Base-by-base conservation (phyloP, 2,888 invertebrate species). In the Leptinotarsa tumamoca region DNA sequence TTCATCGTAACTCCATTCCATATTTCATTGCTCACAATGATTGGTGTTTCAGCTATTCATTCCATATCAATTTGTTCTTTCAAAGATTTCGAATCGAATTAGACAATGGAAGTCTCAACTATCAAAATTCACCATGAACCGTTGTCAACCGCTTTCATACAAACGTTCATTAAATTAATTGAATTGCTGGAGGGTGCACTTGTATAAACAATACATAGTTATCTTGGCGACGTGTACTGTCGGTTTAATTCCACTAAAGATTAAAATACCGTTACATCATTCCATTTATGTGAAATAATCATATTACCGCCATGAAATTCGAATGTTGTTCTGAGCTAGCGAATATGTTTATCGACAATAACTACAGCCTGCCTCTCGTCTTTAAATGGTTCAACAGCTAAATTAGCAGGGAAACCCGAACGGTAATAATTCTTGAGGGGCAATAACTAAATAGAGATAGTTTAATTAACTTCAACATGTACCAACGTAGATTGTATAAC, bases 391-490 rank as follows among this genome's bases (percentile, higher is more conserved):
- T 73, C 33, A 73, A 73, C 73, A 69, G 54, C 49, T 66, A 68
- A 66, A 66, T 74, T 61, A 67, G 27, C 74, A 71, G 49, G 68
- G 70, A 49, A 23, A 51, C 49, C 33, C 68, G 18, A 69, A 72
- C 58, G 58, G 66, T 67, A 72, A 76, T 70, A 70, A 69, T 63
- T 72, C 72, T 51, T 72, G 67, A 70, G 72, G 68, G 56, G 72
- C 63, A 76, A 69, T 69, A 76, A 72, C 72, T 72, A 72, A 72
- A 72, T 70, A 72, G 72, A 76, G 67, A 70, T 76, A 72, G 63
- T 73, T 72, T 76, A 76, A 76, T 76, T 76, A 76, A 76, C 75
- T 76, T 49, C 43, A 69, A 50, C 61, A 33, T 68, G 56, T 70
- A 70, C 43, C 49, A 50, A 49, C 70, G 61, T 33, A 63, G 63